Evolutionary conservation across 2,797 vertebrate species (phyloP).

Genomic region (Propithecus perrieri): DNA sequence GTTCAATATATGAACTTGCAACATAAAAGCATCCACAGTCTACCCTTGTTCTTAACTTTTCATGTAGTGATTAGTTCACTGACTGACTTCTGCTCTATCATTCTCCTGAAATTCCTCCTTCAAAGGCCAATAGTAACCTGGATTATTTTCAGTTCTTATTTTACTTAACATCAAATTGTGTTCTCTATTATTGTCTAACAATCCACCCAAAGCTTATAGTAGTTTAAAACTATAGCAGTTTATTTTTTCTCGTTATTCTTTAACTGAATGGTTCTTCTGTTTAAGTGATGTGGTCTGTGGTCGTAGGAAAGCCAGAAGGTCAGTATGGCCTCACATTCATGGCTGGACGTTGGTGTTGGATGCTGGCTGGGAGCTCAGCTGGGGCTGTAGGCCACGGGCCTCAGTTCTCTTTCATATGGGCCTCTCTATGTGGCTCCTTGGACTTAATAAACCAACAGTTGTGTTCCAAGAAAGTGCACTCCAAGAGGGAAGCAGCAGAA

Average conservation of each 20-base stretch:
- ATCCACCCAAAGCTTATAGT: background rate
- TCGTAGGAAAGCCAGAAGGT: background rate
- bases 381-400: background rate
- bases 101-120: background rate
- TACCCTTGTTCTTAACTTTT: background rate
- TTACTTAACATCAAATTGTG: background rate
- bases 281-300: background rate
- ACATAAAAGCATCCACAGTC: background rate
- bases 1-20: background rate
- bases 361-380: background rate
- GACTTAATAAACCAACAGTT: background rate
- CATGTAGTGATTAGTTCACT: background rate
- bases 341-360: background rate
- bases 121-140: background rate
- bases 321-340: background rate
- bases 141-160: constrained; percentile 7
- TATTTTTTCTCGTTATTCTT: background rate
- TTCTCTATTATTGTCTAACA: background rate
- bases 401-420: background rate
- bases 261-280: background rate
- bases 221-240: background rate
- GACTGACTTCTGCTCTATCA: background rate
- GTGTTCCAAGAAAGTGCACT: background rate
- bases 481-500: background rate
- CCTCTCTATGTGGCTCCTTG: background rate